These are phyloP conservation scores for Staurois parvus DNA, from an alignment of 2,797 vertebrate genomes.

Conservation along the genomic window DNA sequence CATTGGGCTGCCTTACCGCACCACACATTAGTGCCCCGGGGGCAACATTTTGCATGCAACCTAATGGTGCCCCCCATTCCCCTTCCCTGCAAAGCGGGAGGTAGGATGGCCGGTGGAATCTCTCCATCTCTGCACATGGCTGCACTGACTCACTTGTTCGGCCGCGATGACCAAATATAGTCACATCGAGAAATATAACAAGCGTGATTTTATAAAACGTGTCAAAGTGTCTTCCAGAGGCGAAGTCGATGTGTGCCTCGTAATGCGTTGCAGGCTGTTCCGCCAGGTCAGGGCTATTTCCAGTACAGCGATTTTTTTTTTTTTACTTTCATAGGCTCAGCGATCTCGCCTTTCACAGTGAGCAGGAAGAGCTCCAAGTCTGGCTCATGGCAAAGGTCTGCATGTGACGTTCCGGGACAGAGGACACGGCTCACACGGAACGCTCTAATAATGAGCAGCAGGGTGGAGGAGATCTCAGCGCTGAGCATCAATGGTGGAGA, in stretches of 20 bases:
- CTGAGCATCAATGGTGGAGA: no score
- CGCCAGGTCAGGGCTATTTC: not conserved
- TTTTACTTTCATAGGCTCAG: not conserved
- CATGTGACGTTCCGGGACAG: not conserved
- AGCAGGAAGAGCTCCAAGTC: not conserved
- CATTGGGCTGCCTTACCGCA: no score
- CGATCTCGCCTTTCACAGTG: not conserved
- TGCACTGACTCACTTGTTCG: not conserved
- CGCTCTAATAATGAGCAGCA: constrained; percentile 2
- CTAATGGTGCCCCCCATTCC: no score
- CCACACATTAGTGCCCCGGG: no score
- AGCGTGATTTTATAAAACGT: not conserved
- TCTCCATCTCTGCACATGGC: not conserved
- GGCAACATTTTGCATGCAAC: no score
- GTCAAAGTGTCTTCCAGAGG: not conserved
- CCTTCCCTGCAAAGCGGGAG: not conserved
- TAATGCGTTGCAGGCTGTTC: not conserved
- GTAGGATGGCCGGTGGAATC: not conserved
- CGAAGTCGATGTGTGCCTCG: not conserved
- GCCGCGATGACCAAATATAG: not conserved
- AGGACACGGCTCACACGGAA: not conserved
- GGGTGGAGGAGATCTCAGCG: no score
- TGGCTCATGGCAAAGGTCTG: constrained; percentile 2
- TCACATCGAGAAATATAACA: not conserved
- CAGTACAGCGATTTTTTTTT: not conserved